A percentile compares a stretch with the other conserved stretches of the same genome.
Evolutionary conservation across 2,888 invertebrate species (phyloP).

Genomic region (Leucozona laternaria): DNA sequence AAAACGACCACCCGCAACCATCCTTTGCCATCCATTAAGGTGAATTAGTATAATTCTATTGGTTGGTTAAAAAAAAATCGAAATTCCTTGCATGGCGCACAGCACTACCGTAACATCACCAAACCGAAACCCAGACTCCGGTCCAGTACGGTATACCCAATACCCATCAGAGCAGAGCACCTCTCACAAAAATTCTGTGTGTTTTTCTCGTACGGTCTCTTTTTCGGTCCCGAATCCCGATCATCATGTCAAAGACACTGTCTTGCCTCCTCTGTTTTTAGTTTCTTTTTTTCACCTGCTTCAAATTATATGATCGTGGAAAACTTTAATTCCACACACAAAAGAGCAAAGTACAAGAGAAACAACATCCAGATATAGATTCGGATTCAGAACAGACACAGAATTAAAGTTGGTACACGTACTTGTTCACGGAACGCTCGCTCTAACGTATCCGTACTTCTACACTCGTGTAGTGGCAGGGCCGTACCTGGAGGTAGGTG

Average conservation of each 20-base stretch:
- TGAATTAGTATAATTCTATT: conserved; percentile 76
- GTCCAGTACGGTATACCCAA: not conserved
- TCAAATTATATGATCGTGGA: conserved; percentile 47
- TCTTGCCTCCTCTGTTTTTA: conserved; percentile 31
- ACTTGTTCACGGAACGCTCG: conserved; percentile 15
- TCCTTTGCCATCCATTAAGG: conserved; percentile 73
- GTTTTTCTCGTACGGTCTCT: conserved; percentile 8
- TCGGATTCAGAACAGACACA: conserved; percentile 26
- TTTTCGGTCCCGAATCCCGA: not conserved
- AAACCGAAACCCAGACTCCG: not conserved
- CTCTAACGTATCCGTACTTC: conserved; percentile 12
- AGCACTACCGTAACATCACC: conserved; percentile 20
- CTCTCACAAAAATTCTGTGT: conserved; percentile 24
- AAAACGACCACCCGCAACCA: conserved; percentile 75
- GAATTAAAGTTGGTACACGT: conserved; percentile 10
- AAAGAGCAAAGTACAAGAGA: conserved; percentile 50
- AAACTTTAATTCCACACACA: conserved; percentile 44
- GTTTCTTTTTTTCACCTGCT: conserved; percentile 66
- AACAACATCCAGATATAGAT: conserved; percentile 56
- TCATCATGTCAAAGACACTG: conserved; percentile 17
- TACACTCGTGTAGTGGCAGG: not conserved
- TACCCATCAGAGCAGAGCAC: conserved; percentile 8
- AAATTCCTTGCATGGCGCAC: conserved; percentile 63
- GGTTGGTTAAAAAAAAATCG: conserved; percentile 64
- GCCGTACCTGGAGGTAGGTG: not conserved